Base-by-base conservation (phyloP, 2,888 invertebrate species). In the Tipula vernalis region DNA sequence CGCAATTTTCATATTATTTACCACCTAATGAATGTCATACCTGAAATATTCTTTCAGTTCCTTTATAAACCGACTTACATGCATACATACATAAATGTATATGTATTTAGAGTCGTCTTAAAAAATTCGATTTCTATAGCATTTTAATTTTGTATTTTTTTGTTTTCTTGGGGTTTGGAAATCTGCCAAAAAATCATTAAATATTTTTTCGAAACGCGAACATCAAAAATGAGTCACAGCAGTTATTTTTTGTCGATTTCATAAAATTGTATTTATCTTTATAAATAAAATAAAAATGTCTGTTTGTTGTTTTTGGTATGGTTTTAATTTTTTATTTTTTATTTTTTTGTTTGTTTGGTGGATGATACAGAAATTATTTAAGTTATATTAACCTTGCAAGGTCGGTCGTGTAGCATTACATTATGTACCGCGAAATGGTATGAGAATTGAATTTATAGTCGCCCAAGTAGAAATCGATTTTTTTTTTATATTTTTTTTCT, bases 301-400 rank as follows among this genome's bases (percentile, higher is more conserved):
- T 71, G 71, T 71, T 71, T 71, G 71, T 71, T 71, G 71, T 71
- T 71, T 28, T 28, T 71, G 71, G 71, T 28, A 28, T 28, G 28
- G 28, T 28, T 28, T 28, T 28, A 28, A 28, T 28, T 28, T 71
- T 6, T 71, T 71, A 28, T 18, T 71, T 39, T 4, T 71, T 71
- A 28, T 28, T 15, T 18, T 57, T 15, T 18, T 57, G 5, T 57
- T 15, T 44, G 3, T 6, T 57, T 28, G 71, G 28, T 71, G 71
- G 71, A 71, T 71, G 71, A 71, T 71, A 71, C 71, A 71, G 18
- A 71, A 71, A 71, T 71, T 71, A 71, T 71, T 71, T 71, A 71
- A 71, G 71, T 71, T 71, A 71, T 71, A 71, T 71, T 71, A 71
- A 71, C 71, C 71, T 71, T 71, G 71, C 71, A 71, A 71, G 71